A percentile compares a stretch with the other conserved stretches of the same genome.
Conservation (phyloP, 2,888 invertebrate genomes). For the Acanthosoma haemorrhoidale region DNA sequence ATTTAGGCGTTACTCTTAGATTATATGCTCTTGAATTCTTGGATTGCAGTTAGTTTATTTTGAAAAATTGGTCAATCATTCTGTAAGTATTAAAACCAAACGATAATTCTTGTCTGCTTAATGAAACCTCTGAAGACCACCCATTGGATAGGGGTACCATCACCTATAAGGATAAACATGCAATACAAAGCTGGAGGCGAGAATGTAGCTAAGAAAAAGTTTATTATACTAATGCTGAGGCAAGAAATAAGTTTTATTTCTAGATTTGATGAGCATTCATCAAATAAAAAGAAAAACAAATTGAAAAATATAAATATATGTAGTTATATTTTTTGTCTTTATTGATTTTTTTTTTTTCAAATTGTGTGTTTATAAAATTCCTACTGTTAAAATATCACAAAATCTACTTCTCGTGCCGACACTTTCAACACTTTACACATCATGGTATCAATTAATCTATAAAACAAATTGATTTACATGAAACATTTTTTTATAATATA, state of each 20-base stretch:
- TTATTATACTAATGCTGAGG: neutral
- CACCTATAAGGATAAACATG: neutral
- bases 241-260: neutral
- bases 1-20: too few relatives aligned
- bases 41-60: too few relatives aligned
- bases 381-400: conserved; percentile 11
- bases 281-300: too few relatives aligned
- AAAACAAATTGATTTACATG: neutral
- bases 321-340: conserved; percentile 2
- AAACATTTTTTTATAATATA: neutral
- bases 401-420: neutral
- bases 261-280: neutral
- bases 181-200: neutral
- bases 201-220: neutral
- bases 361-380: neutral
- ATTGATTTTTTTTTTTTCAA: neutral
- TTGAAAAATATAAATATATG: neutral
- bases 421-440: neutral
- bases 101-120: conserved; percentile 31
- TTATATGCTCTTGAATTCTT: too few relatives aligned
- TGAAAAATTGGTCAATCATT: too few relatives aligned
- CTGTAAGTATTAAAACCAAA: too few relatives aligned
- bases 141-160: neutral
- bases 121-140: conserved; percentile 28
- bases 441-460: neutral